Evolutionary conservation across 2,113 vertebrate genomes (phyloP).

Genomic region (Albula glossodonta): DNA sequence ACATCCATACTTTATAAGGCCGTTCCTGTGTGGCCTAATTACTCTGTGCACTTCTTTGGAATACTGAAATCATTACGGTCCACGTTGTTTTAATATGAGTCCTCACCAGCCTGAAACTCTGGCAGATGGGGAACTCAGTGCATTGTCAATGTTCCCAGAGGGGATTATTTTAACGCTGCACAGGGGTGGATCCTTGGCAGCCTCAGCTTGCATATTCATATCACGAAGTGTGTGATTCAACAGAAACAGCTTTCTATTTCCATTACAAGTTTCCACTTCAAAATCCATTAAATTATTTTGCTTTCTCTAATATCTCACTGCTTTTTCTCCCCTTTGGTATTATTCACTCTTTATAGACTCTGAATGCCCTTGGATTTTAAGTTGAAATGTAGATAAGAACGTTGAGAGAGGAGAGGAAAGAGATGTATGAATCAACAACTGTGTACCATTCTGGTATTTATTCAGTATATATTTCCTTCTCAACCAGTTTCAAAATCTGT

Average conservation of each 20-base stretch:
- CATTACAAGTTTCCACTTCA: constrained; percentile 48
- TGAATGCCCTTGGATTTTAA: neutral
- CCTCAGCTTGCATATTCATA: constrained; percentile 69
- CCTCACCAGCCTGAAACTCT: constrained; percentile 63
- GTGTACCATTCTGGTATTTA: neutral
- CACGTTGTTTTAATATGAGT: constrained; percentile 80
- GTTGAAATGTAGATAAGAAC: neutral
- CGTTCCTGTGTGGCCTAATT: constrained; percentile 80
- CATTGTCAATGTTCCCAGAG: constrained; percentile 59
- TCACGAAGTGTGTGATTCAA: constrained; percentile 28
- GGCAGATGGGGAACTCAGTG: constrained; percentile 35
- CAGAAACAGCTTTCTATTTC: constrained; percentile 46
- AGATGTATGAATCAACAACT: neutral
- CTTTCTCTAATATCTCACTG: neutral
- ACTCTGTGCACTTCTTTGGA: constrained; percentile 69
- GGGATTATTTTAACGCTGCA: constrained; percentile 53
- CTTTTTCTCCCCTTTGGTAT: neutral
- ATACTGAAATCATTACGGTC: constrained; percentile 75
- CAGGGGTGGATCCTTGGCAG: constrained; percentile 41
- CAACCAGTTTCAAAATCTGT: neutral
- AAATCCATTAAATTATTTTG: constrained; percentile 37
- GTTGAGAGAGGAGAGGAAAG: neutral
- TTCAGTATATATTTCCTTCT: neutral
- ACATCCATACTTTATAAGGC: constrained; percentile 72
- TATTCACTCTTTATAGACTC: neutral